These are phyloP conservation scores for Lophius americanus DNA, from an alignment of 2,797 vertebrate genomes.

Conservation along the genomic window DNA sequence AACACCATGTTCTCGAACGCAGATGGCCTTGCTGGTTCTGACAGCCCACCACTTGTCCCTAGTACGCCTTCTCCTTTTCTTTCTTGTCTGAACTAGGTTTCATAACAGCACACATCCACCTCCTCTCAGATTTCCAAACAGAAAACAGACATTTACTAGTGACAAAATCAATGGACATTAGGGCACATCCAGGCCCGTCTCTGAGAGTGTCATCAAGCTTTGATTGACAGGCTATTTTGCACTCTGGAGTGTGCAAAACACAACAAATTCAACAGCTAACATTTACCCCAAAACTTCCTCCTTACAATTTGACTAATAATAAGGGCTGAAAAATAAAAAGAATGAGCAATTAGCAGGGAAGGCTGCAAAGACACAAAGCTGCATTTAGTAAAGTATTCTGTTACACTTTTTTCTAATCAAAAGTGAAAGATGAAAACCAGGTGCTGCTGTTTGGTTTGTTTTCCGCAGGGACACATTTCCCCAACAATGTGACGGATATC, in stretches of 20 bases:
- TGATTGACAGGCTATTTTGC: conserved; percentile 6
- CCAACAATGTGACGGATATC: not conserved
- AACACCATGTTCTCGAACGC: too few relatives aligned
- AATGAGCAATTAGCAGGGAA: not conserved
- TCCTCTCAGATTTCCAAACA: conserved; percentile 55
- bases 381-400: not conserved
- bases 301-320: not conserved
- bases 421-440: not conserved
- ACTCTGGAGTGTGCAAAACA: not conserved
- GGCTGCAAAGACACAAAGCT: not conserved
- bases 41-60: conserved; percentile 16
- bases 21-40: too few relatives aligned
- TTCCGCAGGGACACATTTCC: conserved; percentile 11
- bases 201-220: too few relatives aligned
- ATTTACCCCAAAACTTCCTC: conserved; percentile 2
- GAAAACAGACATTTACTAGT: conserved; percentile 55
- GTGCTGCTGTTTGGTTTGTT: not conserved
- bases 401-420: not conserved
- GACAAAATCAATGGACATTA: conserved; percentile 43
- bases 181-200: too few relatives aligned
- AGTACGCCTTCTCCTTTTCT: conserved; percentile 16
- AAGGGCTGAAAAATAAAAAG: not conserved
- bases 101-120: conserved; percentile 41
- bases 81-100: conserved; percentile 26
- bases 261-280: not conserved